Percentiles rank a stretch among this genome's conserved stretches.
phyloP scores from a whole-genome alignment of 2,113 vertebrate genomes.

The Pipra filicauda region DNA sequence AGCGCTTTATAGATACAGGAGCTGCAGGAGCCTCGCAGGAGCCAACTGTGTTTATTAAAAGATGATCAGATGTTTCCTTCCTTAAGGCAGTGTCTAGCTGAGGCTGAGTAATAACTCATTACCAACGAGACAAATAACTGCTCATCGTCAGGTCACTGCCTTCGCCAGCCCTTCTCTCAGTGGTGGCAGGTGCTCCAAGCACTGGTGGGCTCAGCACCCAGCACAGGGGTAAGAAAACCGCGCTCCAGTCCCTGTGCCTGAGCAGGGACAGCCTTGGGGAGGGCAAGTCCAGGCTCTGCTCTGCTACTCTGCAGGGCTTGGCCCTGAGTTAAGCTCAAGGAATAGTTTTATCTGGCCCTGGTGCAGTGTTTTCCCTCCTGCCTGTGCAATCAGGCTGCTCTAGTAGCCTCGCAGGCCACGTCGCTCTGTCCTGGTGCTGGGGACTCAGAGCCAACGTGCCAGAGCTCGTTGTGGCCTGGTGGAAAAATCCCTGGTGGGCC shows the following conservation, averaged over 20 bases:
- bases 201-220: neutral
- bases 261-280: neutral
- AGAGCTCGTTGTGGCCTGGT: neutral
- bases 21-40: constrained; percentile 24
- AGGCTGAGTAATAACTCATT: constrained; percentile 36
- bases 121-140: constrained; percentile 27
- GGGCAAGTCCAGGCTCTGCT: neutral
- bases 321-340: neutral
- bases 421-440: neutral
- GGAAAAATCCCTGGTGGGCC: neutral
- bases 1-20: neutral
- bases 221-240: neutral
- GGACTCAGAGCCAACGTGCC: neutral
- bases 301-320: neutral
- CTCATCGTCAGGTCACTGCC: neutral
- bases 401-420: accelerated
- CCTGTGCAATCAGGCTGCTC: neutral
- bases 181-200: neutral
- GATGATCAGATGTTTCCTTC: constrained; percentile 55
- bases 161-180: neutral
- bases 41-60: constrained; percentile 58
- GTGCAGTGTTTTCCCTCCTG: neutral
- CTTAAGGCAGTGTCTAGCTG: constrained; percentile 49
- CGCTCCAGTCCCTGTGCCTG: neutral
- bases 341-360: neutral